These are phyloP conservation scores for Alces alces DNA, from an alignment of 2,113 vertebrate genomes.

Conservation along the genomic window DNA sequence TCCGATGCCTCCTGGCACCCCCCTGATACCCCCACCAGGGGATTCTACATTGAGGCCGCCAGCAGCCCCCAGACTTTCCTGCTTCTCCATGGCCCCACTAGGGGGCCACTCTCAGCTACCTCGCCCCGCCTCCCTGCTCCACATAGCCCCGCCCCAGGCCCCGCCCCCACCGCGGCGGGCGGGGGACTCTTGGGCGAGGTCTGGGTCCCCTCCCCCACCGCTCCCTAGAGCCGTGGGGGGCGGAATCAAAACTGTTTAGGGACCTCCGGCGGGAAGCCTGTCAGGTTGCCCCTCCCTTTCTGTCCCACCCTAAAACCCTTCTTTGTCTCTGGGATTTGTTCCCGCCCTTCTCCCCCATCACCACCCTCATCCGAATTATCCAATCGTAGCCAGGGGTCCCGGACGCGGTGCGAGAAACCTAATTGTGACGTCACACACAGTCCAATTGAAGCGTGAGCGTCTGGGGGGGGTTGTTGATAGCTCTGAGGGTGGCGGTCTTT, in stretches of 20 bases:
- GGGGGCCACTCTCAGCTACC: not conserved
- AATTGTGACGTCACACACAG: conserved; percentile 52
- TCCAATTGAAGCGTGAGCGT: accelerated
- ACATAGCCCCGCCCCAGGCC: not conserved
- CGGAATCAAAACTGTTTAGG: not conserved
- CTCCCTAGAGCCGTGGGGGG: not conserved
- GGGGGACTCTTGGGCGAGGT: accelerated
- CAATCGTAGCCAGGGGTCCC: conserved; percentile 27
- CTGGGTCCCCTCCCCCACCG: not conserved
- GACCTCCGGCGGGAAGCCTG: not conserved
- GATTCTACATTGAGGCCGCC: not conserved
- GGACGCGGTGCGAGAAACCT: not conserved
- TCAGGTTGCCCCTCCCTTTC: not conserved
- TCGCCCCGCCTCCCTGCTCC: not conserved
- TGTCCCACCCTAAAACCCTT: conserved; percentile 13
- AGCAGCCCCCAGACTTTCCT: not conserved
- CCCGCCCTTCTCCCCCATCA: conserved; percentile 38
- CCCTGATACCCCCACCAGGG: not conserved
- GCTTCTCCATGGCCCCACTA: conserved; percentile 3
- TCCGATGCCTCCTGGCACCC: not conserved
- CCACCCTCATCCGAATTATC: not conserved
- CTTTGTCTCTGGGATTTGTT: conserved; percentile 46
- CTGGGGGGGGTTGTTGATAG: not conserved
- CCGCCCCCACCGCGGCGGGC: not conserved
- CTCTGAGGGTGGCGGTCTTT: not conserved